Evolutionary conservation across 2,797 vertebrate species (phyloP), one percentile per base, ranked within the genome.

Genomic region (Acipenser oxyrinchus): DNA sequence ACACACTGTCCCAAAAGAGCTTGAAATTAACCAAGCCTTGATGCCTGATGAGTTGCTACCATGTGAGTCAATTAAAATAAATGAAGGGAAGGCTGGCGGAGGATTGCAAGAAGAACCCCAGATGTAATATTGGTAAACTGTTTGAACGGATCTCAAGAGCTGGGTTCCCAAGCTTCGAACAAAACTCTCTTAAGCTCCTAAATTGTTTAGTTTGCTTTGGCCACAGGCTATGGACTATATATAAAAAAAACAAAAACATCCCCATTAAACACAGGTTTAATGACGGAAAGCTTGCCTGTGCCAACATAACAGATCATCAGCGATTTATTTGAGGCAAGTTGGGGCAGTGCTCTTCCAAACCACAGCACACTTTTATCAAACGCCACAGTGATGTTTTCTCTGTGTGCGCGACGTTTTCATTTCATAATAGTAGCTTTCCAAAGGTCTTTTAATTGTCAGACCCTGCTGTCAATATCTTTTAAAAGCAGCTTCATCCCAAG

Each of bases 51-150:
- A 48, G 10, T 13, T 59, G 55, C 18, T 48, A 55, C 8, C 52
- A 23, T 12, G 51, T 48, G 23, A 37, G 37, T 4, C 37, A 37
- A 37, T 37, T 37, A 37, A 37, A 37, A 37, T 37, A 37, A 37
- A 37, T 37, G 9, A 58, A 57, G 59, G 23, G 10, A 3, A 55
- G 49, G 53, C 48, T 13, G 59, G 57, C 55, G 10, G 64, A 67
- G 65, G 66, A 70, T 67, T 55, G 62, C 60, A 67, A 66, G 69
- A 67, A 70, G 65, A 53, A 62, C 12, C 10, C 55, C 2, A n/a
- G 55, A n/a, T 58, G 55, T n/a, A 58, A 58, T 58, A 49, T 6
- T 13, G 48, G 69, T 9, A 11, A 58, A 58, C 55, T 58, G 12
- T 7, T 62, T 10, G 12, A 8, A 37, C 12, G 49, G 48, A 52